Evolutionary conservation across 2,888 invertebrate genomes (phyloP), one percentile per base, ranked within the genome.

Genomic region (Buathra laborator): DNA sequence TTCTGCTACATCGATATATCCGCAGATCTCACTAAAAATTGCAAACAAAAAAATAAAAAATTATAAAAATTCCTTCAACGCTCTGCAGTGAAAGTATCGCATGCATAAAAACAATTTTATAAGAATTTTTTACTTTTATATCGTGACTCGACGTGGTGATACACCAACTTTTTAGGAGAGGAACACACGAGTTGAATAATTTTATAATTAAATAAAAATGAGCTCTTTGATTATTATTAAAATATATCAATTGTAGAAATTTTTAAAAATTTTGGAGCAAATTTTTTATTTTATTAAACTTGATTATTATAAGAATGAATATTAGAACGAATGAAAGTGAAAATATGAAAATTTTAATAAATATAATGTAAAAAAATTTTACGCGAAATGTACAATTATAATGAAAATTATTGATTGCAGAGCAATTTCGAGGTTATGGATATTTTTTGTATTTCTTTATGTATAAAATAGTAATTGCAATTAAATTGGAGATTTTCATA

Each of bases 1-100:
- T 19, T 72, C 51, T 12, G 53, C 2, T 2, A 53, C 72, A 3
- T 72, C 66, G 1, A 72, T 64, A 44, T 67, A 72, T 0, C 29
- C 72, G 2, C 51, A 56, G 7, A 80, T 14, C 64, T 72, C 56
- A 9, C 80, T 80, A 53, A 48, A 80, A 80, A 51, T 12, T 53
- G 37, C 37, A 48, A 43, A 76, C 29, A 53, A 5, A 51, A 48
- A 43, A 37, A 37, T 37, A 37, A 37, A 37, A 37, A 37, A 37
- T 37, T 37, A 37, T 37, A 14, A 46, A 46, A 46, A 46, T 46
- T 6, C 10, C 46, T 46, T 53, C 19, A 53, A 16, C 7, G 53
- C 53, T 53, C 16, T 53, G 37, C 37, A 19, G 1, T 9, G 19
- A 19, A 53, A 53, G 19, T 48, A 48, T 14, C 2, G 48, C 37